A percentile compares a stretch with the other conserved stretches of the same genome.
phyloP scores from a whole-genome alignment of 2,888 invertebrate genomes.

The Mesochorus sp. region DNA sequence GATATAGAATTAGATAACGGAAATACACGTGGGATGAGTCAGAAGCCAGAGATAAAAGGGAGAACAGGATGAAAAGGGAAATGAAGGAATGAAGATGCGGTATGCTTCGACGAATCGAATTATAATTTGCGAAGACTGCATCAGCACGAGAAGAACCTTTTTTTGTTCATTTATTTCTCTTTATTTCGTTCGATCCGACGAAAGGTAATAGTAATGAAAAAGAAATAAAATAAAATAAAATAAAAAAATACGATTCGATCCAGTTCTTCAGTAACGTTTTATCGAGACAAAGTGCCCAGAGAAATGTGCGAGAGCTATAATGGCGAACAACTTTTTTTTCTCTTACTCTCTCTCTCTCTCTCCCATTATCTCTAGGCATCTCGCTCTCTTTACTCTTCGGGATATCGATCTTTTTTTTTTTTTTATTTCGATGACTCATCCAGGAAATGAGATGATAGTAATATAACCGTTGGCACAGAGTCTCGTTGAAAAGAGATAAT shows the following conservation, averaged over 20 bases:
- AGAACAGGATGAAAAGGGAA: conserved; percentile 5
- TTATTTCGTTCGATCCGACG: not conserved
- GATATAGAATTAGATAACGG: conserved; percentile 1
- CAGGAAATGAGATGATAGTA: conserved; percentile 64
- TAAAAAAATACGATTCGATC: not conserved
- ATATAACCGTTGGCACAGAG: conserved; percentile 46
- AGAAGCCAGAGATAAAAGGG: not conserved
- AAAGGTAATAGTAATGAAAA: not conserved
- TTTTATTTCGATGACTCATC: conserved; percentile 56
- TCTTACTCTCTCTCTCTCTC: not conserved
- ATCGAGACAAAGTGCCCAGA: conserved; percentile 21
- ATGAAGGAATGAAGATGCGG: conserved; percentile 19
- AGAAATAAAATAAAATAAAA: not conserved
- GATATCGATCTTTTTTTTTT: not conserved
- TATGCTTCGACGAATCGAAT: conserved; percentile 47
- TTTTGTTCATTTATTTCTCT: not conserved
- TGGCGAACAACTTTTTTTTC: conserved; percentile 4
- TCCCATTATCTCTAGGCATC: not conserved
- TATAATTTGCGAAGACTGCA: conserved; percentile 41
- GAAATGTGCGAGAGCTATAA: conserved; percentile 21
- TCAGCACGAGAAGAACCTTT: conserved; percentile 3
- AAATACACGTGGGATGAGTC: not conserved
- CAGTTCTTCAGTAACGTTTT: not conserved
- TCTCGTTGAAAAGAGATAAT: conserved; percentile 46
- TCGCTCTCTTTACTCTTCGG: conserved; percentile 4